A percentile compares a stretch with the other conserved stretches of the same genome.
phyloP scores from a whole-genome alignment of 2,113 vertebrate genomes.

The Balaenoptera acutorostrata region DNA sequence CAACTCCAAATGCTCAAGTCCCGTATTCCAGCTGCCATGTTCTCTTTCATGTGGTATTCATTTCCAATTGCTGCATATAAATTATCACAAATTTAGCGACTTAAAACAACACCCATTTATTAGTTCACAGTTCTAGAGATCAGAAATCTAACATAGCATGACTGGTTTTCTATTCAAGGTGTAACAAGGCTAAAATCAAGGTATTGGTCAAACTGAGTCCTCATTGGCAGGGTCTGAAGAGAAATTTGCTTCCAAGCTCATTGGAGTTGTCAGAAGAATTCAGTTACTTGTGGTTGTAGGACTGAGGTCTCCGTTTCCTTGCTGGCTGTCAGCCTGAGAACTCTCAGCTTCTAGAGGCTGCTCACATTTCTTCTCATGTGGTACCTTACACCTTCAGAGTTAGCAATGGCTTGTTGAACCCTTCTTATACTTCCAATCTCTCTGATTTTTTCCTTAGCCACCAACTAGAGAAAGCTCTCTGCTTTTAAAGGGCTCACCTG shows the following conservation, averaged over 20 bases:
- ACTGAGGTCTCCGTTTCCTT: not conserved
- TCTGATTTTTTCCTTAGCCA: not conserved
- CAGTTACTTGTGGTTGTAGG: not conserved
- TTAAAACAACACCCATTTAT: not conserved
- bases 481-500: not conserved
- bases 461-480: not conserved
- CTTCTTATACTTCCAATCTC: not conserved
- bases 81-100: not conserved
- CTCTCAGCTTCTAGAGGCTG: not conserved
- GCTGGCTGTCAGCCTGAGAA: not conserved
- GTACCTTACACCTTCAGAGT: not conserved
- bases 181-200: not conserved
- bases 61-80: not conserved
- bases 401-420: not conserved
- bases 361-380: not conserved
- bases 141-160: not conserved
- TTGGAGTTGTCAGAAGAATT: not conserved
- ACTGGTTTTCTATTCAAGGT: not conserved
- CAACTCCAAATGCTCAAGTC: not conserved
- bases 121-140: not conserved
- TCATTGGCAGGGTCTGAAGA: not conserved
- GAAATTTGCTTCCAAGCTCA: not conserved
- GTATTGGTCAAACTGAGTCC: not conserved
- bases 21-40: not conserved
- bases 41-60: not conserved